A percentile compares a stretch with the other conserved stretches of the same genome.
Evolutionary conservation across 2,888 invertebrate genomes (phyloP).

Genomic region (Tubulanus polymorphus): DNA sequence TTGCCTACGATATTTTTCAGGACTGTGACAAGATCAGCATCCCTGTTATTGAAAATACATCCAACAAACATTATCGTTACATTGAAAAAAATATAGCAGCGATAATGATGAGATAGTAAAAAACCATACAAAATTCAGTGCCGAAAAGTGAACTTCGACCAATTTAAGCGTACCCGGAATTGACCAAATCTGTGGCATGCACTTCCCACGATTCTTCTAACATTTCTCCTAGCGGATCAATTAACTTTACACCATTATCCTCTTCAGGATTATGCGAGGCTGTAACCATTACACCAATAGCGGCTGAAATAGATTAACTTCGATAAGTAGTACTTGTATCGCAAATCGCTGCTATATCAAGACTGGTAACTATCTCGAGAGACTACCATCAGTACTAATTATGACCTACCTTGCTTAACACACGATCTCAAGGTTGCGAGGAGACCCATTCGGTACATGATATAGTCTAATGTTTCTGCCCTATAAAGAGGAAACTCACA

Average conservation of each 20-base stretch:
- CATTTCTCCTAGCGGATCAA: conserved; percentile 97
- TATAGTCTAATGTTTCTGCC: conserved; percentile 78
- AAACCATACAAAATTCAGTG: too few species aligned
- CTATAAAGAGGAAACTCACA: conserved; percentile 58
- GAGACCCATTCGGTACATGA: conserved; percentile 91
- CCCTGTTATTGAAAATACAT: too few species aligned
- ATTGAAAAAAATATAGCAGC: too few species aligned
- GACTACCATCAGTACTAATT: too few species aligned
- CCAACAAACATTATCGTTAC: too few species aligned
- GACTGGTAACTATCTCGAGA: too few species aligned
- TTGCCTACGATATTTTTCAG: conserved; percentile 68
- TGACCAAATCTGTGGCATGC: conserved; percentile 81
- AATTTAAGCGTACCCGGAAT: conserved; percentile 74
- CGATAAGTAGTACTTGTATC: background rate
- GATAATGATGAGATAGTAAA: too few species aligned
- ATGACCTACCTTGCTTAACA: conserved; percentile 68
- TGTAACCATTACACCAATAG: conserved; percentile 92
- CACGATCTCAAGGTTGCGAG: conserved; percentile 85
- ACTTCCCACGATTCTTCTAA: conserved; percentile 86
- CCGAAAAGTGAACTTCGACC: too few species aligned
- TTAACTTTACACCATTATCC: conserved; percentile 94
- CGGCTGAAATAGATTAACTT: conserved; percentile 25
- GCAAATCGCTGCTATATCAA: too few species aligned
- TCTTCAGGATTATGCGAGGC: conserved; percentile 96
- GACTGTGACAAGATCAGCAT: conserved; percentile 68